Percentiles rank a stretch among this genome's conserved stretches.
Conservation (phyloP, 2,113 vertebrate species). For the Chamaea fasciata region DNA sequence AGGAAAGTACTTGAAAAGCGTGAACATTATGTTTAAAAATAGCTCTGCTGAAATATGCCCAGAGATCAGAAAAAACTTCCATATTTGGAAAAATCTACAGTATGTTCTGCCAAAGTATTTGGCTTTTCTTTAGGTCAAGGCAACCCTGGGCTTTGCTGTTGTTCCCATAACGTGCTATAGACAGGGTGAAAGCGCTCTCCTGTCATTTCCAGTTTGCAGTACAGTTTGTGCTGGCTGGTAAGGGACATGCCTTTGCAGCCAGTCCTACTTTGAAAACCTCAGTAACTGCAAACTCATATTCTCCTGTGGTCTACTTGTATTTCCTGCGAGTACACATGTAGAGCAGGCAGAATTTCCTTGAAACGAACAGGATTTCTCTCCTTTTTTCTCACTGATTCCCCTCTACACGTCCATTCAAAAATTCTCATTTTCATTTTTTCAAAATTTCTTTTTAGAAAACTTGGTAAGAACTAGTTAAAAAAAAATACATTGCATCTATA, state of each 20-base stretch:
- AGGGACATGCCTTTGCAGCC: constrained; percentile 20
- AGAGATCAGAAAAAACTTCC: constrained; percentile 47
- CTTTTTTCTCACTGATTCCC: not conserved
- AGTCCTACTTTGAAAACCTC: not conserved
- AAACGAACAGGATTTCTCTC: not conserved
- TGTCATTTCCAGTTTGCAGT: constrained; percentile 32
- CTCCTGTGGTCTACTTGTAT: not conserved
- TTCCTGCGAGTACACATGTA: not conserved
- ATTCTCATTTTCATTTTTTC: not conserved
- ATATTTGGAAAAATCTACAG: constrained; percentile 59
- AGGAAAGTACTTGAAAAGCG: constrained; percentile 31
- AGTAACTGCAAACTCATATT: not conserved
- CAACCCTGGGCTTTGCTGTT: constrained; percentile 48
- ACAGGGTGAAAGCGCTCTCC: not conserved
- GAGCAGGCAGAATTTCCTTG: not conserved
- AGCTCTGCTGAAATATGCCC: constrained; percentile 30
- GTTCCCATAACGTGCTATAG: constrained; percentile 32
- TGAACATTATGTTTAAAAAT: constrained; percentile 49
- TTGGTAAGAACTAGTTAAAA: not conserved
- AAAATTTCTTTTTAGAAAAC: not conserved
- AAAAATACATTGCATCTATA: not conserved
- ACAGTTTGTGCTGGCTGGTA: constrained; percentile 33
- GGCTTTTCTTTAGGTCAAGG: constrained; percentile 65
- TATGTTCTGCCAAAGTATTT: constrained; percentile 61
- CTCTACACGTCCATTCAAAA: not conserved